Conservation (phyloP, 2,888 invertebrate genomes). For the Mimachlamys varia region DNA sequence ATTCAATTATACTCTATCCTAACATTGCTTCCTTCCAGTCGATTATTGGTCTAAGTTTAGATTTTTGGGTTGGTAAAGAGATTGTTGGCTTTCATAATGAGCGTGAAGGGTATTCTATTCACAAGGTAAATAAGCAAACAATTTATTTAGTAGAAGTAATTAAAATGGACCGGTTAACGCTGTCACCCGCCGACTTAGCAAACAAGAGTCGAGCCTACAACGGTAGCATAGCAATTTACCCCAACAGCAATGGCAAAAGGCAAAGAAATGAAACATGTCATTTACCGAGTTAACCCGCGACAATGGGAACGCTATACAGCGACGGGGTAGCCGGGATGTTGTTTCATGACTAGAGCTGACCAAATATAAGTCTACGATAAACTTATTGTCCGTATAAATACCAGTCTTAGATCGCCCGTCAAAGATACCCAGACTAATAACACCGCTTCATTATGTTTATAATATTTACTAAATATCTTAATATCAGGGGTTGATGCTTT, state of each 20-base stretch:
- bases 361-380: background rate
- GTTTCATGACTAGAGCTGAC: background rate
- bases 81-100: slow-evolving; percentile 23
- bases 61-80: slow-evolving; percentile 28
- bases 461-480: background rate
- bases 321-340: background rate
- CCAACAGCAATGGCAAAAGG: background rate
- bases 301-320: background rate
- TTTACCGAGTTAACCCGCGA: background rate
- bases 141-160: slow-evolving; percentile 2
- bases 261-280: background rate
- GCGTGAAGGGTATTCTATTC: slow-evolving; percentile 19
- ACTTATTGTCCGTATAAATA: background rate
- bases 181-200: background rate
- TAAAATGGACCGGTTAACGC: background rate
- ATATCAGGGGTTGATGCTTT: background rate
- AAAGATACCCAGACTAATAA: background rate
- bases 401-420: background rate
- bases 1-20: background rate
- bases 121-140: slow-evolving; percentile 9
- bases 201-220: background rate
- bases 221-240: slow-evolving; percentile 8
- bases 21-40: background rate
- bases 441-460: background rate
- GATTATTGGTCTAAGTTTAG: background rate